Conservation (phyloP, 1,140 invertebrate genomes). For the Trichomalopsis sarcophagae region DNA sequence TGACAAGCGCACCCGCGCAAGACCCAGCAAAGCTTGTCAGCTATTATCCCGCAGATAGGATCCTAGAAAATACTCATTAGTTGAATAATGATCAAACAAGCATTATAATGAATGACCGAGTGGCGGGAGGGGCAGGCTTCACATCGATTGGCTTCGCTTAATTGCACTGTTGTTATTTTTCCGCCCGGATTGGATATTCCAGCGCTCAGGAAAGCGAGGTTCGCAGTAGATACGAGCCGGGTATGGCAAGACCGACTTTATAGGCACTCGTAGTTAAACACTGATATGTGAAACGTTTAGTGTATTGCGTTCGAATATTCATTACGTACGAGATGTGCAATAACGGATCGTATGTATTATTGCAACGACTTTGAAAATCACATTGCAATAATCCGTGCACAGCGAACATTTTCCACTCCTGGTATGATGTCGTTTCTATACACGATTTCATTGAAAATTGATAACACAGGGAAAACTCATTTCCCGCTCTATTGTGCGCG, state of each 20-base stretch:
- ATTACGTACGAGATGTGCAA: too few relatives aligned
- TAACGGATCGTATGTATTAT: too few relatives aligned
- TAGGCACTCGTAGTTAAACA: neutral
- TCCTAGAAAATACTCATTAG: neutral
- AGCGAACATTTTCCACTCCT: too few relatives aligned
- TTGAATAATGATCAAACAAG: neutral
- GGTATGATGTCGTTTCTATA: neutral
- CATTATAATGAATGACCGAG: neutral
- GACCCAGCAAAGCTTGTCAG: neutral
- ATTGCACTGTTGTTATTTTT: neutral
- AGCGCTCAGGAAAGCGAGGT: neutral
- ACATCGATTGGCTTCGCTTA: neutral
- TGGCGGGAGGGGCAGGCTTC: too few relatives aligned
- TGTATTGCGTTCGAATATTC: too few relatives aligned
- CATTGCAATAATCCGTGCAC: too few relatives aligned
- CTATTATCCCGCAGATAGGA: neutral
- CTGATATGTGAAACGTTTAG: too few relatives aligned
- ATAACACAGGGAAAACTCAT: neutral
- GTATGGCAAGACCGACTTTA: neutral
- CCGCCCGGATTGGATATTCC: neutral
- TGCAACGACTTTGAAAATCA: too few relatives aligned
- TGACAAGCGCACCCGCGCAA: neutral
- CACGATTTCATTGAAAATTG: neutral
- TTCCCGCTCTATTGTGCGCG: neutral
- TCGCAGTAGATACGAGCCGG: neutral